Base-by-base conservation (phyloP, 2,113 vertebrate species). In the Amphilophus citrinellus region DNA sequence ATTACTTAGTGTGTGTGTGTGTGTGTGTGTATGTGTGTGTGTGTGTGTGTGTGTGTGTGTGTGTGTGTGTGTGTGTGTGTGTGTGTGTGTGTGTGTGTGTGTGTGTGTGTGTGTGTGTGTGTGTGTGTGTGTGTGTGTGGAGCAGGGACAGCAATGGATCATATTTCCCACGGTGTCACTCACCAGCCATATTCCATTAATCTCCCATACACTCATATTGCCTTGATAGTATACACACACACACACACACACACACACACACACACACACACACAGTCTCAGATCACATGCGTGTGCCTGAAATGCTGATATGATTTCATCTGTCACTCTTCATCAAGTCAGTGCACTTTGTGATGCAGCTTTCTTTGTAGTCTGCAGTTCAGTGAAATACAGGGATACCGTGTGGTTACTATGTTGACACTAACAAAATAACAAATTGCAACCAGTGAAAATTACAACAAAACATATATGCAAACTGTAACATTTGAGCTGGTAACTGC, bases 121-220 rank as follows among this genome's bases (percentile, higher is more conserved):
- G n/a, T n/a, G 56, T 53, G 59, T 37, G 76, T 32, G 50, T 35
- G 42, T 73, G 79, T 22, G 42, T 42, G 37, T 58, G 24, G 17
- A 8, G 68, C 0, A 24, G 77, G 77, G 75, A 84, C 37, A 60
- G 63, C 76, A 87, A 92, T 93, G 84, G 83, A 89, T 92, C 85
- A 92, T 88, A 88, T 91, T 91, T 94, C 84, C 85, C 87, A 61
- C 76, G 30, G 32, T 91, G 82, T 91, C 92, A 85, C 80, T 90
- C 87, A 89, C 56, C 84, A 90, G 81, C 87, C 77, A 35, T 89
- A 77, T 89, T 86, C 84, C 87, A 93, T 92, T 88, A 89, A 90
- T 94, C 85, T 91, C 66, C 88, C 73, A 89, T 76, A 63, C 82
- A 84, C 77, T 92, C 80, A 57, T 89, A 84, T 85, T 82, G 73